A percentile compares a stretch with the other conserved stretches of the same genome.
These are phyloP conservation scores for Trachymyrmex cornetzi DNA, from an alignment of 1,140 invertebrate species.

Conservation along the genomic window DNA sequence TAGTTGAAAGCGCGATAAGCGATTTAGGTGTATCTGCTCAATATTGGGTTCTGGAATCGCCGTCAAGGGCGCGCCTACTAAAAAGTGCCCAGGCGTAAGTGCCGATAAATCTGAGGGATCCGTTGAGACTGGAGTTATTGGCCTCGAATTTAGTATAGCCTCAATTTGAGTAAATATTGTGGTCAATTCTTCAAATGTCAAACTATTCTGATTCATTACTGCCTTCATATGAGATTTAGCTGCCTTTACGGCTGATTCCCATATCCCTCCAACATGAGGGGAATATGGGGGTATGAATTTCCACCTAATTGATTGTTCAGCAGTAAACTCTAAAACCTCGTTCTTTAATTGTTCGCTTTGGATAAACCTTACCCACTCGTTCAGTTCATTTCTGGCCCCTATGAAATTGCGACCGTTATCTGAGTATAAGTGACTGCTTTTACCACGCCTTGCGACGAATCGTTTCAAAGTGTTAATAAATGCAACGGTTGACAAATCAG, in stretches of 20 bases:
- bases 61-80: too few species aligned
- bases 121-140: too few species aligned
- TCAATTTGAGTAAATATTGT: too few species aligned
- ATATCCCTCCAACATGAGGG: background rate
- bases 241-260: background rate
- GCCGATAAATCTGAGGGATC: too few species aligned
- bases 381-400: background rate
- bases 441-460: background rate
- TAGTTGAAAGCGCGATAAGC: too few species aligned
- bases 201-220: too few species aligned
- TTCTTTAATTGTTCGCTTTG: background rate
- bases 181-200: too few species aligned
- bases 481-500: background rate
- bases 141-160: too few species aligned
- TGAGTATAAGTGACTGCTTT: background rate
- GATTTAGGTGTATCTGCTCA: too few species aligned
- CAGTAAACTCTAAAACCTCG: background rate
- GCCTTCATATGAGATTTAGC: too few species aligned
- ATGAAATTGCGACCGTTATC: constrained; percentile 12
- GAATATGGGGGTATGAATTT: constrained; percentile 26
- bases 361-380: background rate
- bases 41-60: too few species aligned
- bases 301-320: background rate
- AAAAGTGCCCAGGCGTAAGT: too few species aligned
- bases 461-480: constrained; percentile 1